Conservation (phyloP, 2,113 vertebrate genomes). For the Nannobrachium achirus region DNA sequence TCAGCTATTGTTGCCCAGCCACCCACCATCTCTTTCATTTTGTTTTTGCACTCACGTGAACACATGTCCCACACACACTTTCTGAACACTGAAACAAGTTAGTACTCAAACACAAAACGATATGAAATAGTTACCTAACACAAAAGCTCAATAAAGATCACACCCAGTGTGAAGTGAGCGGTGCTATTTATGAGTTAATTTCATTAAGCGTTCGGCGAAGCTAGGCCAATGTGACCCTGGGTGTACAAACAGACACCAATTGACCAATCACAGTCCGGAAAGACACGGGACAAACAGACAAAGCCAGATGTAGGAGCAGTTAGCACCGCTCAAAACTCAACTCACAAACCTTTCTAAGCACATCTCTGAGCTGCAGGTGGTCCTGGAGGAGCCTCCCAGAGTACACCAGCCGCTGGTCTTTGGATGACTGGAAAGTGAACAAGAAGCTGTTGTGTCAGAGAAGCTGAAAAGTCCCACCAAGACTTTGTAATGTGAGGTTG, state of each 20-base stretch:
- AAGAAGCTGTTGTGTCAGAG: constrained; percentile 13
- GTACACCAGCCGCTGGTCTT: constrained; percentile 95
- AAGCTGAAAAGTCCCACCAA: neutral
- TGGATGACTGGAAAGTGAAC: constrained; percentile 82
- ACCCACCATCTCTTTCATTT: constrained; percentile 29
- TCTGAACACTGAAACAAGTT: too few species aligned
- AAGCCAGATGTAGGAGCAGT: too few species aligned
- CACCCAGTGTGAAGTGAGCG: too few species aligned
- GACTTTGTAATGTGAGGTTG: neutral
- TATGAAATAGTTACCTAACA: too few species aligned
- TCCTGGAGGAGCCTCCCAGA: constrained; percentile 93
- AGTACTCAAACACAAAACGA: neutral
- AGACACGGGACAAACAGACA: too few species aligned
- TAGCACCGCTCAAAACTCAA: too few species aligned
- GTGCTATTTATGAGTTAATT: too few species aligned
- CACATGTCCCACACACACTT: constrained; percentile 4
- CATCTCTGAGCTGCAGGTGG: constrained; percentile 91
- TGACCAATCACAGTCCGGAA: too few species aligned
- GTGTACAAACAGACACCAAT: too few species aligned
- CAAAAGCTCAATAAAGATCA: neutral
- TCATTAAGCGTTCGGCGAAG: too few species aligned
- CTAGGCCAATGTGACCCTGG: too few species aligned
- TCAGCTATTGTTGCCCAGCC: constrained; percentile 44
- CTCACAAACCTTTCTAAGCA: constrained; percentile 89
- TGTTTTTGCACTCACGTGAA: constrained; percentile 1